phyloP scores from a whole-genome alignment of 2,113 vertebrate genomes.

The Cervus canadensis region DNA sequence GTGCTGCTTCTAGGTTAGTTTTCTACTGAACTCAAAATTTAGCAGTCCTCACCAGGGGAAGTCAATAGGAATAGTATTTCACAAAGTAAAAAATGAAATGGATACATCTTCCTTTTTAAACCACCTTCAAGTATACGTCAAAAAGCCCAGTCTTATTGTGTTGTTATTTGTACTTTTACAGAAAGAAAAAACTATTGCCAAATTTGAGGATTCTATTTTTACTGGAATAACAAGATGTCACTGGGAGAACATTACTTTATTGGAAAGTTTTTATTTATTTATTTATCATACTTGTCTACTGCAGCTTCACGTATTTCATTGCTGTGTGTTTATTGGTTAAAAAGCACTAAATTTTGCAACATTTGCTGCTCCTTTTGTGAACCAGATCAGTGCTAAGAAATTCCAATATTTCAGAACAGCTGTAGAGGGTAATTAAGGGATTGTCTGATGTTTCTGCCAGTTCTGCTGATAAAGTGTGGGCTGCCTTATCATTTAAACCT shows the following conservation, averaged over 20 bases:
- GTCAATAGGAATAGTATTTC: background rate
- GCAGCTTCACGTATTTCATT: background rate
- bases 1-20: background rate
- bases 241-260: background rate
- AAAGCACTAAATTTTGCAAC: background rate
- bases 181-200: background rate
- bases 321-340: background rate
- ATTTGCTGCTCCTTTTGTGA: conserved; percentile 5
- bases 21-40: background rate
- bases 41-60: background rate
- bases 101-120: background rate
- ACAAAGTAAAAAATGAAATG: background rate
- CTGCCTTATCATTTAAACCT: background rate
- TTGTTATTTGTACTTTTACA: background rate
- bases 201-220: background rate
- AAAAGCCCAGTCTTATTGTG: background rate
- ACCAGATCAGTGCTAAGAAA: background rate
- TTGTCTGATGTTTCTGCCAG: background rate
- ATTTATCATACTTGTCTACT: background rate
- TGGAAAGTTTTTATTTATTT: background rate
- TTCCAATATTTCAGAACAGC: background rate
- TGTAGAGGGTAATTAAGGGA: background rate
- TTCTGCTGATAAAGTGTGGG: background rate
- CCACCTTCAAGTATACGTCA: background rate
- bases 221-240: background rate